Base-by-base conservation (phyloP, 2,888 invertebrate species). In the Coelinius sp. region DNA sequence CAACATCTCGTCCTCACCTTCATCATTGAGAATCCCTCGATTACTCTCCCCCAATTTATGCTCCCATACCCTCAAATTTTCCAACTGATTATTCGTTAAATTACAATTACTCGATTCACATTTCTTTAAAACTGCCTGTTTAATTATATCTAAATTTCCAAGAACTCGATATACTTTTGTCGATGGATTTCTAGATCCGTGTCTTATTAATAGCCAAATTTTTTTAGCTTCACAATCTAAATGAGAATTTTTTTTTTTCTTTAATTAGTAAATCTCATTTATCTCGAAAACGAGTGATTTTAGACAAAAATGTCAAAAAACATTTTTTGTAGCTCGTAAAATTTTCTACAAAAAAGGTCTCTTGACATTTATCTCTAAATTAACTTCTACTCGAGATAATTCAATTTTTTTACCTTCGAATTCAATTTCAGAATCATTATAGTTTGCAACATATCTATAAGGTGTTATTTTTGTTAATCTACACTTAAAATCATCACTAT, bases 171-270 rank as follows among this genome's bases (percentile, higher is more conserved):
- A 75, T 69, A 94, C 91, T 74, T 90, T 89, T 66, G 86, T 85
- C 77, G 91, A 91, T 0, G 95, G 94, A 85, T 92, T 90, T 76
- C 95, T 90, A n/a, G 94, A 93, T 2, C 95, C 95, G 88, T 95
- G 95, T 4, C 95, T 90, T 44, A 93, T 86, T 20, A 94, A 81
- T 87, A 94, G 90, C 95, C 95, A 95, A 74, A 94, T 91, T 85
- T 93, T 93, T 46, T 88, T 87, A 56, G 91, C 90, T 76, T 86
- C 88, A 80, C 94, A 94, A 79, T 90, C 94, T 94, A 78, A 12
- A 41, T 14, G n/a, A 49, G 0, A 10, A 35, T 35, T 1, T 10
- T 10, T 35, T 3, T 35, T 35, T 10, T 10, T 2, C 8, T 10
- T n/a, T n/a, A 31, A 31, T 5, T 7, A 31, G 5, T 7, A 31